A percentile compares a stretch with the other conserved stretches of the same genome.
phyloP scores from a whole-genome alignment of 1,140 invertebrate genomes.

The Megalopta genalis region DNA sequence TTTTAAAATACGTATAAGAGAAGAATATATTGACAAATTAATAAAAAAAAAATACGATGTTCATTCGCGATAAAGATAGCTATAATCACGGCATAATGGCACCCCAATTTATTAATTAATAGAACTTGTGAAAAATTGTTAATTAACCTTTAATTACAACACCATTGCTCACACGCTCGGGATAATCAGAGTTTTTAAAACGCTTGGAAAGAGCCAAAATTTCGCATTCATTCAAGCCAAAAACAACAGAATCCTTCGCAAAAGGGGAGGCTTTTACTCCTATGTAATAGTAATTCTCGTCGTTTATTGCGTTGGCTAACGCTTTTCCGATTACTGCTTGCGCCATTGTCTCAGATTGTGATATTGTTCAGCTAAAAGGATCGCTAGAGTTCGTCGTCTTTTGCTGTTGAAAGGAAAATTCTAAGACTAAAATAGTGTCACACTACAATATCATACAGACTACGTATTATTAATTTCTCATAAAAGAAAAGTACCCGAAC shows the following conservation, averaged over 20 bases:
- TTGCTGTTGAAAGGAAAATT: too few relatives aligned
- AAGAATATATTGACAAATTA: not conserved
- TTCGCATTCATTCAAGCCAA: conserved; percentile 86
- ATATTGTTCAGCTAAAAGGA: conserved; percentile 51
- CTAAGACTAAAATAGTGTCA: not conserved
- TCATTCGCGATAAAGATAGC: too few relatives aligned
- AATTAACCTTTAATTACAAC: conserved; percentile 83
- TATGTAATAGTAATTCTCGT: conserved; percentile 82
- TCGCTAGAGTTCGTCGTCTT: too few relatives aligned
- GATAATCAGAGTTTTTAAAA: conserved; percentile 79
- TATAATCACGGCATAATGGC: too few relatives aligned
- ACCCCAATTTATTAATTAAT: too few relatives aligned
- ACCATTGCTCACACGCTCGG: conserved; percentile 83
- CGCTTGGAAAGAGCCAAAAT: conserved; percentile 84
- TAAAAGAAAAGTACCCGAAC: not conserved
- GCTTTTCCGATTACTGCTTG: conserved; percentile 64
- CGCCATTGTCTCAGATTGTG: conserved; percentile 37
- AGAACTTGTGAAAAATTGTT: not conserved
- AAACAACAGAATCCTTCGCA: conserved; percentile 85
- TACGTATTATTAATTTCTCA: not conserved
- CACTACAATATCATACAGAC: not conserved
- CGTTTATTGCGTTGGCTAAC: conserved; percentile 62
- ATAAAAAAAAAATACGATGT: too few relatives aligned
- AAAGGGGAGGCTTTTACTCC: conserved; percentile 89
- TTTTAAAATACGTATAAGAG: conserved; percentile 26